Percentiles rank a stretch among this genome's conserved stretches.
These are phyloP conservation scores for Gymnosoma rotundatum DNA, from an alignment of 2,888 invertebrate species.

Conservation along the genomic window DNA sequence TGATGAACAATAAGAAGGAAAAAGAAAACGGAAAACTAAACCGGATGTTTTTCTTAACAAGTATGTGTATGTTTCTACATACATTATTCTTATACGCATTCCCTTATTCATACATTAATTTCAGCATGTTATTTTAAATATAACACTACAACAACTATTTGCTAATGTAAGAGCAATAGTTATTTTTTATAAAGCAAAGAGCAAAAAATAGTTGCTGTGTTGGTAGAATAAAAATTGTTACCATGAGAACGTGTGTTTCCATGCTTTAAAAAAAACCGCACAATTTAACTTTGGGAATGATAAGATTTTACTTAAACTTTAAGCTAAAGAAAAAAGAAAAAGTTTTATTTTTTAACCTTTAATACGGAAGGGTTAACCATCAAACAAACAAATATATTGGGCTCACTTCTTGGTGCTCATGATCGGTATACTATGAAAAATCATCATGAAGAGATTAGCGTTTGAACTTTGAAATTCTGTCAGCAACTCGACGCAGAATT, in stretches of 20 bases:
- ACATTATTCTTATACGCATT: slow-evolving; percentile 28
- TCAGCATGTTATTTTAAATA: neutral
- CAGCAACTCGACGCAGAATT: too few species aligned
- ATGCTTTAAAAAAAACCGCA: slow-evolving; percentile 3
- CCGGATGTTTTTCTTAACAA: slow-evolving; percentile 46
- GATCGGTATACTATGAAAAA: too few species aligned
- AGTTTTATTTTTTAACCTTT: too few species aligned
- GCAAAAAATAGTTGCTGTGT: neutral
- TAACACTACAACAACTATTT: neutral
- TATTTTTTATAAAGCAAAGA: neutral
- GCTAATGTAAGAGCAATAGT: neutral
- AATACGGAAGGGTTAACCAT: too few species aligned
- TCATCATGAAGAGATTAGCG: too few species aligned
- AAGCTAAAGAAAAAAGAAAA: too few species aligned
- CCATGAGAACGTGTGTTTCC: neutral
- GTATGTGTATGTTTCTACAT: slow-evolving; percentile 3
- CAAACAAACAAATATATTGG: too few species aligned
- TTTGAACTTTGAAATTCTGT: too few species aligned
- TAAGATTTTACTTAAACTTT: too few species aligned
- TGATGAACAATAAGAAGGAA: neutral
- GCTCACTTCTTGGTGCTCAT: too few species aligned
- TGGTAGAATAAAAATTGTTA: neutral
- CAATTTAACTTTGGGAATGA: slow-evolving; percentile 7
- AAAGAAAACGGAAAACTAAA: neutral
- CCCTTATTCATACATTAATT: neutral